Evolutionary conservation across 2,888 invertebrate species (phyloP), one percentile per base, ranked within the genome.

Genomic region (Cerastis leucographa): DNA sequence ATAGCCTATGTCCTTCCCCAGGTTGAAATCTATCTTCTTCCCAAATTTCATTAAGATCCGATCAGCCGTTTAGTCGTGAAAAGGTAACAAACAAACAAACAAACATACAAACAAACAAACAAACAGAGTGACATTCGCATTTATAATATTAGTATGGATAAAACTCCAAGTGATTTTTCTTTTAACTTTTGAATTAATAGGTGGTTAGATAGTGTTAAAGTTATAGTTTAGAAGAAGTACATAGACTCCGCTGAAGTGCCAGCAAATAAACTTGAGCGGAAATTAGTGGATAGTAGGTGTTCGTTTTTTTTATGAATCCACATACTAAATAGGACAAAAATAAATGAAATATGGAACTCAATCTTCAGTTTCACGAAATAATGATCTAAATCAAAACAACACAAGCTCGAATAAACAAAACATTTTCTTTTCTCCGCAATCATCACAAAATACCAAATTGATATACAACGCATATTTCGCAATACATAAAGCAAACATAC

Each of bases 401-500:
- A 8, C 44, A n/a, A 54, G 25, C 11, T 46, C 44, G 22, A 68
- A 64, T 71, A 64, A 54, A 80, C 51, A 83, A 9, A 44, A 68
- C 61, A 61, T 74, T 76, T 42, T 56, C 54, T 67, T 64, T 81
- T 78, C 61, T 44, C 72, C 82, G 1, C 64, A 74, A 74, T 82
- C 75, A 82, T 85, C 79, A 76, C 80, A 84, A 80, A 56, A 68
- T 49, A 54, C 68, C 62, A 78, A 71, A 71, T 73, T 84, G 84
- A 82, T 82, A 82, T 74, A 84, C 78, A 71, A 75, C 81, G 78
- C 83, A 85, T 82, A 85, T 80, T 83, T 83, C 76, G 83, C 83
- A 83, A 76, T 74, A 84, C 78, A 86, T 83, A 86, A 84, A 86
- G 78, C 86, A 80, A 80, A 76, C 75, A 84, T 79, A 79, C 87